These are phyloP conservation scores for Eucera pruinosa DNA, from an alignment of 2,888 invertebrate genomes.

Conservation along the genomic window DNA sequence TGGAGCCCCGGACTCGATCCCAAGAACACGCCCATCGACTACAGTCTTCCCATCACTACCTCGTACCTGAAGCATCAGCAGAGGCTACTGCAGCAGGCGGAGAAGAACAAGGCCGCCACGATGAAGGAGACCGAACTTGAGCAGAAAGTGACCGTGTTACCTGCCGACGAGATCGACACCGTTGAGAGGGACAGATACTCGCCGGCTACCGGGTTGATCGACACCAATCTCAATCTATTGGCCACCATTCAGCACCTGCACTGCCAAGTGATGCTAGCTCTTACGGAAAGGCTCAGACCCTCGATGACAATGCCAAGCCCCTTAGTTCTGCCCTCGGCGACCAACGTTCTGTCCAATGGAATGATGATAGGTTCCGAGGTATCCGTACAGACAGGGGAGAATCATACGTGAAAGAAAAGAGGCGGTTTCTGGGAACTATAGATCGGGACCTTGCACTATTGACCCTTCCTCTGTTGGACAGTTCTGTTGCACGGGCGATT, in stretches of 20 bases:
- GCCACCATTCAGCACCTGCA: slow-evolving; percentile 83
- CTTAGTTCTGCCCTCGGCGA: slow-evolving; percentile 74
- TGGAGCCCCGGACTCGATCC: slow-evolving; percentile 81
- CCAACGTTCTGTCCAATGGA: slow-evolving; percentile 50
- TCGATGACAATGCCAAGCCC: slow-evolving; percentile 74
- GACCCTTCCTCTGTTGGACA: neutral
- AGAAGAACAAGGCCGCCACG: slow-evolving; percentile 85
- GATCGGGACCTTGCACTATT: neutral
- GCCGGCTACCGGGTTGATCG: slow-evolving; percentile 81
- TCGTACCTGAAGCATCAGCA: slow-evolving; percentile 94
- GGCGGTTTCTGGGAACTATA: neutral
- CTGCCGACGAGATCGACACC: slow-evolving; percentile 59
- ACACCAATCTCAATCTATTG: slow-evolving; percentile 82
- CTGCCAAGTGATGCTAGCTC: slow-evolving; percentile 83
- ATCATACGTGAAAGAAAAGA: slow-evolving; percentile 73
- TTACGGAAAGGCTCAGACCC: slow-evolving; percentile 81
- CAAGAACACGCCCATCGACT: slow-evolving; percentile 87
- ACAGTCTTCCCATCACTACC: slow-evolving; percentile 95
- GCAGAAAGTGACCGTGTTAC: slow-evolving; percentile 80
- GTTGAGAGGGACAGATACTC: slow-evolving; percentile 77
- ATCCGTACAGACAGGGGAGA: slow-evolving; percentile 74
- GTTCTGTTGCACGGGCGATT: neutral
- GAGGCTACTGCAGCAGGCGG: slow-evolving; percentile 87
- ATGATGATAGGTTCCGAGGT: slow-evolving; percentile 74
- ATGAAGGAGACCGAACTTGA: slow-evolving; percentile 83